phyloP scores from a whole-genome alignment of 2,888 invertebrate species.

The Phyllotreta striolata region DNA sequence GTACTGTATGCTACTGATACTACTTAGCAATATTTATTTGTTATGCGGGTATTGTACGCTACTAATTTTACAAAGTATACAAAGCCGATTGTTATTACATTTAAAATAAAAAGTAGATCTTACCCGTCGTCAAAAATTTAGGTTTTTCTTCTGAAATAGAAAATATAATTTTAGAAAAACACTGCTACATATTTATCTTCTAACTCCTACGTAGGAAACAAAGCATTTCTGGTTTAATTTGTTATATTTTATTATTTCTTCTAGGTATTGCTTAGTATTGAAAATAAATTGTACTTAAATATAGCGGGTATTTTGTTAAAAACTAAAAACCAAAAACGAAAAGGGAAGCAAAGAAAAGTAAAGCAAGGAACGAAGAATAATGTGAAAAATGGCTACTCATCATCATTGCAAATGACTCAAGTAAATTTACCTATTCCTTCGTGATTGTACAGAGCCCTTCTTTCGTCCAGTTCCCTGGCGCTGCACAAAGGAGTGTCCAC shows the following conservation, averaged over 20 bases:
- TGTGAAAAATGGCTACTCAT: neutral
- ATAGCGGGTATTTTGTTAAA: neutral
- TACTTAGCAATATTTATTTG: neutral
- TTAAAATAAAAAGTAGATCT: conserved; percentile 32
- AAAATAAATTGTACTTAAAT: neutral
- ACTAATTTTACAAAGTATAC: neutral
- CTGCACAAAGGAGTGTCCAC: conserved; percentile 83
- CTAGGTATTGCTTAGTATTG: no score
- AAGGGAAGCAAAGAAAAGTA: no score
- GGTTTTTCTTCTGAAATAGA: conserved; percentile 45
- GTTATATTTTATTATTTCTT: neutral
- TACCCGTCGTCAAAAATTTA: conserved; percentile 48
- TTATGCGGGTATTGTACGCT: neutral
- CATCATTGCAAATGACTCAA: no score
- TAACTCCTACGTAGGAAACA: neutral
- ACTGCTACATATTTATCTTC: conserved; percentile 7
- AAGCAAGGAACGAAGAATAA: neutral
- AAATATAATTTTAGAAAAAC: conserved; percentile 18
- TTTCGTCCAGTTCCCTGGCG: conserved; percentile 70
- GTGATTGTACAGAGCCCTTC: conserved; percentile 58
- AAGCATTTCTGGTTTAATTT: conserved; percentile 4
- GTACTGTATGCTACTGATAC: no score
- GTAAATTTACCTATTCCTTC: conserved; percentile 49
- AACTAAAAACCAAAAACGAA: neutral
- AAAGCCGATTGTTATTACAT: conserved; percentile 18